Evolutionary conservation across 2,888 invertebrate genomes (phyloP).

Genomic region (Heliconius erato): DNA sequence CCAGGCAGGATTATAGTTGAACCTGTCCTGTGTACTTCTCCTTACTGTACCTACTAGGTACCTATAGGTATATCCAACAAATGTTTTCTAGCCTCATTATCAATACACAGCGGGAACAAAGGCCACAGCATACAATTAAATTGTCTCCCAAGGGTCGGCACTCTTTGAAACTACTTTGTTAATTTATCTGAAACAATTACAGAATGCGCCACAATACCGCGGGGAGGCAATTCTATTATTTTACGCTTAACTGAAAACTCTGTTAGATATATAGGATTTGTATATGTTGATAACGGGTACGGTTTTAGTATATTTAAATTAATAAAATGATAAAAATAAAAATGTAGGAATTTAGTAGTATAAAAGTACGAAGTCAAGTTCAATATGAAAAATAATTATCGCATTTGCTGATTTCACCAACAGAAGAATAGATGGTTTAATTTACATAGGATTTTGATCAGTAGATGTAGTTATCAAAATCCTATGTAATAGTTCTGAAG

Average conservation of each 20-base stretch:
- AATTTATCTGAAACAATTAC: slow-evolving; percentile 84
- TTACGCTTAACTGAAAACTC: slow-evolving; percentile 67
- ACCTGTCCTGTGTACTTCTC: no score
- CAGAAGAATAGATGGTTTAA: no score
- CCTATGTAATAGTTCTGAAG: no score
- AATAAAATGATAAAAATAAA: not conserved
- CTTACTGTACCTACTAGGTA: not conserved
- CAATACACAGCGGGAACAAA: slow-evolving; percentile 71
- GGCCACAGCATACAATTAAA: slow-evolving; percentile 75
- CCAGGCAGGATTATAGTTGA: not conserved
- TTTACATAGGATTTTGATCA: no score
- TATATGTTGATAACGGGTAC: slow-evolving; percentile 9
- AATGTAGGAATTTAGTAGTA: not conserved
- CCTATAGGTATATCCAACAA: not conserved
- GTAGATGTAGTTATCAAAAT: no score
- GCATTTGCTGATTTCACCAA: no score
- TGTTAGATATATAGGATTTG: slow-evolving; percentile 49
- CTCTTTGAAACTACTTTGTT: slow-evolving; percentile 82
- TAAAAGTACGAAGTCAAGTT: not conserved
- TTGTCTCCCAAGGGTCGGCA: slow-evolving; percentile 72
- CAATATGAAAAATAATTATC: no score
- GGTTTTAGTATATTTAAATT: not conserved
- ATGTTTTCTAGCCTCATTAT: slow-evolving; percentile 58
- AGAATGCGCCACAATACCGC: slow-evolving; percentile 71
- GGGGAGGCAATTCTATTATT: slow-evolving; percentile 74